A percentile compares a stretch with the other conserved stretches of the same genome.
These are phyloP conservation scores for Drosophila varians DNA, from an alignment of 1,140 invertebrate species.

Conservation along the genomic window DNA sequence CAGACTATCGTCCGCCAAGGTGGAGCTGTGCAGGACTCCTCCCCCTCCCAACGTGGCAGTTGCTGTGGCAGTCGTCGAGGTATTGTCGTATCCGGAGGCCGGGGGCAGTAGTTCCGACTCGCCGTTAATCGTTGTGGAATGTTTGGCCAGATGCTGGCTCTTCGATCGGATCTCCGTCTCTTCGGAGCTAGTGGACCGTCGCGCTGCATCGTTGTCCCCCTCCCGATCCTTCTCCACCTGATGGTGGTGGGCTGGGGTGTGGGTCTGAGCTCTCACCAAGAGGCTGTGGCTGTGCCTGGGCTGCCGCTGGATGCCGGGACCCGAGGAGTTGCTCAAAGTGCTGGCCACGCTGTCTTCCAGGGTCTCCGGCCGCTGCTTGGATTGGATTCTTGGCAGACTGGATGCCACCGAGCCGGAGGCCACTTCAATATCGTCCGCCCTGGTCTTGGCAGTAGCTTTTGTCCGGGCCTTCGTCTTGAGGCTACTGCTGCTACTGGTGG, in stretches of 20 bases:
- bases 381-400: background rate
- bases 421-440: slow-evolving; percentile 48
- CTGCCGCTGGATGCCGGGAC: slow-evolving; percentile 3
- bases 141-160: slow-evolving; percentile 31
- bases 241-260: slow-evolving; percentile 49
- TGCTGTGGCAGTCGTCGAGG: slow-evolving; percentile 60
- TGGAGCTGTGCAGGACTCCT: slow-evolving; percentile 63
- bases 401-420: slow-evolving; percentile 43
- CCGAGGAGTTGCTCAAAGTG: slow-evolving; percentile 75
- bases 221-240: no score
- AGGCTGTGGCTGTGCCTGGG: slow-evolving; percentile 58
- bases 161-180: background rate
- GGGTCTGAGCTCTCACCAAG: slow-evolving; percentile 71
- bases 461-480: slow-evolving; percentile 12
- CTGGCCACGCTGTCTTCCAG: slow-evolving; percentile 75
- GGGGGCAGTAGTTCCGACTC: slow-evolving; percentile 52
- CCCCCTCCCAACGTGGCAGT: slow-evolving; percentile 38
- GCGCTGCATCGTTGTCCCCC: slow-evolving; percentile 4
- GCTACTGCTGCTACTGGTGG: slow-evolving; percentile 2
- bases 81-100: slow-evolving; percentile 70
- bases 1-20: slow-evolving; percentile 77
- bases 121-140: slow-evolving; percentile 72
- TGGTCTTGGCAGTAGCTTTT: slow-evolving; percentile 18
- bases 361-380: slow-evolving; percentile 8
- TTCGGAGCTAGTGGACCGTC: slow-evolving; percentile 26